These are phyloP conservation scores for Apaloderma vittatum DNA, from an alignment of 2,113 vertebrate genomes.

Conservation along the genomic window DNA sequence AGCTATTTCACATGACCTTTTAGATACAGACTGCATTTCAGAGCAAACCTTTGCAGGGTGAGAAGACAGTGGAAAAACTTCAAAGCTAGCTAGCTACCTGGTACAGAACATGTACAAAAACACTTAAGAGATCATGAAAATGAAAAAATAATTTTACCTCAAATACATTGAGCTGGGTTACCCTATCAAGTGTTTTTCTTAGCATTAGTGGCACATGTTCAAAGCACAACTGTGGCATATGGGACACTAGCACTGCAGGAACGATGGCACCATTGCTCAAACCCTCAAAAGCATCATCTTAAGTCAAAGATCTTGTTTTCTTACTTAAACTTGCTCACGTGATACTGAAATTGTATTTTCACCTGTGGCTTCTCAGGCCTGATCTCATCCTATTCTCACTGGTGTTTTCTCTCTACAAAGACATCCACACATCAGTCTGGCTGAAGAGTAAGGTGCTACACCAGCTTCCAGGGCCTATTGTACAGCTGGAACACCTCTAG, in stretches of 20 bases:
- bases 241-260: neutral
- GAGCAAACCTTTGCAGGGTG: neutral
- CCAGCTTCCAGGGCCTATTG: neutral
- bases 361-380: neutral
- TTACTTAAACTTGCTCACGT: accelerated
- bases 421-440: neutral
- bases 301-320: neutral
- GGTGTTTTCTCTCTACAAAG: neutral
- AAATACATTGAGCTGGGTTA: neutral
- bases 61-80: neutral
- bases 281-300: neutral
- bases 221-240: neutral
- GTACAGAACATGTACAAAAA: neutral
- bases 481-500: neutral
- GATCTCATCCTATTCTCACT: neutral
- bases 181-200: neutral
- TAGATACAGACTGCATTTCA: neutral
- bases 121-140: neutral
- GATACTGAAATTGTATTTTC: neutral
- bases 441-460: neutral
- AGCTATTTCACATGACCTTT: neutral
- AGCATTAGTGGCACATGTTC: neutral
- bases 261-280: neutral
- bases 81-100: neutral
- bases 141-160: neutral